Percentiles rank a stretch among this genome's conserved stretches.
Evolutionary conservation across 1,140 invertebrate species (phyloP).

Genomic region (Oreohelix idahoensis): DNA sequence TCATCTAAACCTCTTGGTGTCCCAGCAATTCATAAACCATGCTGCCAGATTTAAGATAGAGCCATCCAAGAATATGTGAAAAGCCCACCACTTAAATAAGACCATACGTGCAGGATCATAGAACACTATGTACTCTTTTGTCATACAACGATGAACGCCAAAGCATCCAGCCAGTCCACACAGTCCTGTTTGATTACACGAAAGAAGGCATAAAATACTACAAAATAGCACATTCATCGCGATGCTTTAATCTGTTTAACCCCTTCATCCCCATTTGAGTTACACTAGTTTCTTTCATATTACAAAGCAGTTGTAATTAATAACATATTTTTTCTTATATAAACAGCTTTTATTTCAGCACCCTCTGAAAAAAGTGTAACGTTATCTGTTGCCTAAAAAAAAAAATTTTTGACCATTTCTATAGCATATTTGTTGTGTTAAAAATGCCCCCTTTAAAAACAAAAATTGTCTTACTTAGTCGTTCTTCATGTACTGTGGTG

Average conservation of each 20-base stretch:
- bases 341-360: too few species aligned
- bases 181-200: background rate
- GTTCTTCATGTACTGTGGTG: too few species aligned
- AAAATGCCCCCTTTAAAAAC: too few species aligned
- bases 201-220: background rate
- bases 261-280: too few species aligned
- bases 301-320: background rate
- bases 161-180: background rate
- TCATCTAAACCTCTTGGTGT: background rate
- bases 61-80: constrained; percentile 1
- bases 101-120: background rate
- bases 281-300: background rate
- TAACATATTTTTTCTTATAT: too few species aligned
- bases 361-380: too few species aligned
- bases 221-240: too few species aligned
- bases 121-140: background rate
- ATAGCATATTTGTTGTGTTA: too few species aligned
- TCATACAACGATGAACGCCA: background rate
- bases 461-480: too few species aligned
- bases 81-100: background rate
- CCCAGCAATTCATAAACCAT: background rate
- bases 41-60: background rate
- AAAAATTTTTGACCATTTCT: too few species aligned
- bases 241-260: too few species aligned
- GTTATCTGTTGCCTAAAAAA: too few species aligned